These are phyloP conservation scores for Pyxicephalus adspersus DNA, from an alignment of 2,113 vertebrate genomes.

Conservation along the genomic window DNA sequence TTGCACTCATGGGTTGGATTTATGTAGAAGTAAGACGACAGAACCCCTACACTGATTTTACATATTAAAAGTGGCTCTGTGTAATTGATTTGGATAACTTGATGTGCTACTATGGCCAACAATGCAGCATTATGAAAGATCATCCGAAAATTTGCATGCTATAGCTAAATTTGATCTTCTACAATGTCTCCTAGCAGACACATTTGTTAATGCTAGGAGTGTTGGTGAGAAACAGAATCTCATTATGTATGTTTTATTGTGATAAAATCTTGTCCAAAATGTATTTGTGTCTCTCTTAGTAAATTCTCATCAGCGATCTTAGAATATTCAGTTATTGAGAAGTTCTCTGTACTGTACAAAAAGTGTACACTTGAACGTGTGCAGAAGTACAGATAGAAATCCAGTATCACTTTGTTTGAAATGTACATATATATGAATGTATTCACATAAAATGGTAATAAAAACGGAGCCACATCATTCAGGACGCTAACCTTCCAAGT, in stretches of 20 bases:
- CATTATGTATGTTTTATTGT: neutral
- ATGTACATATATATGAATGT: constrained; percentile 75
- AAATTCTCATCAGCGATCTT: constrained; percentile 59
- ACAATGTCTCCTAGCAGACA: neutral
- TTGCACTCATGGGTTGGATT: neutral
- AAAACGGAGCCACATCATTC: constrained; percentile 73
- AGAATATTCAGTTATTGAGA: constrained; percentile 58
- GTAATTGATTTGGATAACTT: constrained; percentile 2
- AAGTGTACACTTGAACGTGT: constrained; percentile 63
- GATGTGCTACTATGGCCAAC: constrained; percentile 39
- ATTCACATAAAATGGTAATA: constrained; percentile 77
- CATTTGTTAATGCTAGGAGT: neutral
- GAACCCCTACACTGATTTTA: constrained; percentile 9
- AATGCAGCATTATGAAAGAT: constrained; percentile 24
- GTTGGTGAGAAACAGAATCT: neutral
- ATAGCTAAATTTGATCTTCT: neutral
- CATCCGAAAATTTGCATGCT: constrained; percentile 20
- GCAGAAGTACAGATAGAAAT: constrained; percentile 68
- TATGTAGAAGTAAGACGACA: neutral
- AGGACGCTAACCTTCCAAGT: constrained; percentile 69
- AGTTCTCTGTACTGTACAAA: constrained; percentile 66
- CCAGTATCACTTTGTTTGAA: constrained; percentile 68
- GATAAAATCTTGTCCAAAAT: constrained; percentile 68
- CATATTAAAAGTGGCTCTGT: neutral
- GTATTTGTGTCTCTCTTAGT: constrained; percentile 65